Evolutionary conservation across 2,113 vertebrate species (phyloP).

Genomic region (Clinocottus analis): DNA sequence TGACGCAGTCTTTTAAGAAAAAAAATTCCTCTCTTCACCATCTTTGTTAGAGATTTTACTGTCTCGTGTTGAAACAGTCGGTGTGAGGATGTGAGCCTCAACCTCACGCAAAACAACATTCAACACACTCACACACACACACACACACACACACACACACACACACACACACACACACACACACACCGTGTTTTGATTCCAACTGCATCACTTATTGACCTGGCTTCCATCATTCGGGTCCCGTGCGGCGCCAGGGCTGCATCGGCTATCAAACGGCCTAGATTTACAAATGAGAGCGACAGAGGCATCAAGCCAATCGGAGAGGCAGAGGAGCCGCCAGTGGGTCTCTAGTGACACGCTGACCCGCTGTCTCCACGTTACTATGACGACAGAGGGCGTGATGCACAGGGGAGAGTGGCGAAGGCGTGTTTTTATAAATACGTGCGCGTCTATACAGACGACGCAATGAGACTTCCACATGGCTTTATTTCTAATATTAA

Average conservation of each 20-base stretch:
- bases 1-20: conserved; percentile 65
- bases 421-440: conserved; percentile 34
- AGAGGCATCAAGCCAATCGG: conserved; percentile 67
- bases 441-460: conserved; percentile 28
- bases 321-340: conserved; percentile 35
- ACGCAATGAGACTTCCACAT: conserved; percentile 11
- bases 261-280: conserved; percentile 61
- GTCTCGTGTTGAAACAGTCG: neutral
- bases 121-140: neutral
- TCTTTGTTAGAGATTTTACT: neutral
- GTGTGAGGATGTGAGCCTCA: neutral
- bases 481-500: conserved; percentile 52
- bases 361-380: conserved; percentile 76
- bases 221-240: conserved; percentile 44
- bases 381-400: conserved; percentile 73
- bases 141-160: neutral
- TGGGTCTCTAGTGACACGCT: conserved; percentile 74
- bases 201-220: conserved; percentile 59
- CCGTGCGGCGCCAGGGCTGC: neutral
- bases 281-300: conserved; percentile 51
- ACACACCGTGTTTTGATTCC: neutral
- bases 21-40: neutral
- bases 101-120: too few species aligned
- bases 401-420: conserved; percentile 32
- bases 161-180: conserved; percentile 1